Percentiles rank a stretch among this genome's conserved stretches.
Evolutionary conservation across 2,797 vertebrate species (phyloP).

Genomic region (Argyrosomus regius): DNA sequence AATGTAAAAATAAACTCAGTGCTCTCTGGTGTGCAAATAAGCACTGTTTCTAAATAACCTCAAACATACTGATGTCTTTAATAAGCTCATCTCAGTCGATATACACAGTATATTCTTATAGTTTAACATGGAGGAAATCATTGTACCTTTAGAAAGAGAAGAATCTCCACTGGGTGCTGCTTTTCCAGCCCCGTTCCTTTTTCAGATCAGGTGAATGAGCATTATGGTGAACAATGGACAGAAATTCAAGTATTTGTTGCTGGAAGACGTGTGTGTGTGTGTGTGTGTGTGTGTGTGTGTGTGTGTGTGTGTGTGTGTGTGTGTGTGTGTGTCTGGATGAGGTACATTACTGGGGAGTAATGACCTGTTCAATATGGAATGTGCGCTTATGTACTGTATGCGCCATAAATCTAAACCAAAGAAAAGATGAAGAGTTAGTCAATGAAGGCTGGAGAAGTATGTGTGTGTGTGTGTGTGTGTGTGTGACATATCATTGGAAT

Average conservation of each 20-base stretch:
- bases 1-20: no score
- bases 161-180: no score
- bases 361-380: conserved; percentile 41
- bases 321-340: not conserved
- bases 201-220: conserved; percentile 1
- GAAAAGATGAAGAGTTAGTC: not conserved
- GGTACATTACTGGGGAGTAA: conserved; percentile 17
- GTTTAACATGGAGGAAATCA: not conserved
- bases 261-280: not conserved
- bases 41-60: no score
- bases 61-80: not conserved
- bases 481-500: not conserved
- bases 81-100: not conserved
- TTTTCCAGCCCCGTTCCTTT: not conserved
- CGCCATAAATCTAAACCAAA: conserved; percentile 19
- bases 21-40: no score
- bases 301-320: conserved; percentile 2
- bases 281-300: not conserved
- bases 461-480: not conserved
- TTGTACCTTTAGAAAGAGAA: no score
- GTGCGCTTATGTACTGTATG: conserved; percentile 11
- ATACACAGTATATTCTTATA: not conserved
- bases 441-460: not conserved
- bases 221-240: not conserved
- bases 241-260: conserved; percentile 9